These are phyloP conservation scores for Toxotes lorentzi DNA, from an alignment of 2,797 vertebrate genomes.

Conservation along the genomic window DNA sequence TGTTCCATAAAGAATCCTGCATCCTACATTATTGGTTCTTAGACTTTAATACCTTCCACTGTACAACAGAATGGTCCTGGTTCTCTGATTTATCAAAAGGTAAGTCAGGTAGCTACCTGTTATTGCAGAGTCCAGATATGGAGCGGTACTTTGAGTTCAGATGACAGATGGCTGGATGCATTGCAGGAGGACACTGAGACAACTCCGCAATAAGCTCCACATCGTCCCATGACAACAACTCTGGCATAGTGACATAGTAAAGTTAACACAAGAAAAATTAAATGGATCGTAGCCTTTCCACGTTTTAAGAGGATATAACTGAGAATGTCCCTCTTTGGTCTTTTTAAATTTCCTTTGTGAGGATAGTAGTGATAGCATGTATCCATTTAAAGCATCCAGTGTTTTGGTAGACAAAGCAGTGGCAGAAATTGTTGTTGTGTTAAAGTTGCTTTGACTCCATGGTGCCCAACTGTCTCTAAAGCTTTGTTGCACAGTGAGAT, in stretches of 20 bases:
- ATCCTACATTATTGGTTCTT: neutral
- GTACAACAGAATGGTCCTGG: no score
- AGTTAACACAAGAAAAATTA: neutral
- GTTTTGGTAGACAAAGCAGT: neutral
- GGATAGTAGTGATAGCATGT: neutral
- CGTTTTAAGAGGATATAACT: neutral
- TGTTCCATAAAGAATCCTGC: neutral
- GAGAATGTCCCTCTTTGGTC: neutral
- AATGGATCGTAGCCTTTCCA: neutral
- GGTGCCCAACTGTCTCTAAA: constrained; percentile 9
- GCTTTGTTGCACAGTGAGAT: neutral
- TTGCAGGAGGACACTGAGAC: constrained; percentile 86
- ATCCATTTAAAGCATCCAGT: neutral
- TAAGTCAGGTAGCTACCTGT: constrained; percentile 85
- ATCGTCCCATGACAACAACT: constrained; percentile 81
- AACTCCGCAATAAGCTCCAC: constrained; percentile 84
- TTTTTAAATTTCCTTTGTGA: neutral
- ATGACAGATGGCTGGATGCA: constrained; percentile 80
- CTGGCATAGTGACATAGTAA: constrained; percentile 70
- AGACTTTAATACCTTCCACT: neutral
- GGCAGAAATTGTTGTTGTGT: neutral
- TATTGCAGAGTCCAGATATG: constrained; percentile 93
- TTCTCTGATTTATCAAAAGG: neutral
- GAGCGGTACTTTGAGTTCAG: constrained; percentile 87
- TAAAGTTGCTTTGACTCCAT: neutral